Evolutionary conservation across 2,113 vertebrate genomes (phyloP).

Genomic region (Stigmatopora nigra): DNA sequence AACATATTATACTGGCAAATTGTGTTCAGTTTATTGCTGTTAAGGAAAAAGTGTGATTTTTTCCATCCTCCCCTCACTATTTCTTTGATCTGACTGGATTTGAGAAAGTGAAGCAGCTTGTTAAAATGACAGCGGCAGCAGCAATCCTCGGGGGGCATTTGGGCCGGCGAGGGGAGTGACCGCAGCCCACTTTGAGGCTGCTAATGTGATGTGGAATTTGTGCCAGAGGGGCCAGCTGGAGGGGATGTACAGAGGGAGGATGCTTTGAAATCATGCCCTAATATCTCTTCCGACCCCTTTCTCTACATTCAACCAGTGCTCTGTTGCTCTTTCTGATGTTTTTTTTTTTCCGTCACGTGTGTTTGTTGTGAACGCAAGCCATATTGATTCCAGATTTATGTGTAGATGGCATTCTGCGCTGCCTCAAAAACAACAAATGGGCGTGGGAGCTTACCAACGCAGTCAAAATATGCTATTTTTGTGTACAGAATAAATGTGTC

Average conservation of each 20-base stretch:
- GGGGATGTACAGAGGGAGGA: conserved; percentile 36
- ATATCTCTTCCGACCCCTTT: not conserved
- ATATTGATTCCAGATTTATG: conserved; percentile 20
- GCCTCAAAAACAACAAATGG: too few relatives aligned
- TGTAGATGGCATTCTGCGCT: not conserved
- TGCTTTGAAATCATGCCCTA: conserved; percentile 25
- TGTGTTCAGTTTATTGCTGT: too few relatives aligned
- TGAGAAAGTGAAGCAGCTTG: conserved; percentile 4
- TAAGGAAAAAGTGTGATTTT: too few relatives aligned
- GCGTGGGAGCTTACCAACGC: too few relatives aligned
- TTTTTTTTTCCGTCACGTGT: not conserved
- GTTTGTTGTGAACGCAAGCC: not conserved
- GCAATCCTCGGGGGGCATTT: conserved; percentile 7
- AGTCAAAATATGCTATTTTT: not conserved
- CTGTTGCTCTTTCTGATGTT: not conserved
- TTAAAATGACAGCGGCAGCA: conserved; percentile 3
- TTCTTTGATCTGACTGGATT: not conserved
- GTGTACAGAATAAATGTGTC: conserved; percentile 3
- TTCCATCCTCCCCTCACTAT: too few relatives aligned
- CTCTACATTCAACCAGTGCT: not conserved
- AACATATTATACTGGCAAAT: too few relatives aligned
- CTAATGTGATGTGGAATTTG: conserved; percentile 54
- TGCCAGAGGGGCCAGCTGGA: conserved; percentile 10
- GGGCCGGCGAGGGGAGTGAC: conserved; percentile 16
- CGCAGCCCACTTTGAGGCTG: conserved; percentile 30